phyloP scores from a whole-genome alignment of 2,797 vertebrate species.

The Dallia pectoralis region DNA sequence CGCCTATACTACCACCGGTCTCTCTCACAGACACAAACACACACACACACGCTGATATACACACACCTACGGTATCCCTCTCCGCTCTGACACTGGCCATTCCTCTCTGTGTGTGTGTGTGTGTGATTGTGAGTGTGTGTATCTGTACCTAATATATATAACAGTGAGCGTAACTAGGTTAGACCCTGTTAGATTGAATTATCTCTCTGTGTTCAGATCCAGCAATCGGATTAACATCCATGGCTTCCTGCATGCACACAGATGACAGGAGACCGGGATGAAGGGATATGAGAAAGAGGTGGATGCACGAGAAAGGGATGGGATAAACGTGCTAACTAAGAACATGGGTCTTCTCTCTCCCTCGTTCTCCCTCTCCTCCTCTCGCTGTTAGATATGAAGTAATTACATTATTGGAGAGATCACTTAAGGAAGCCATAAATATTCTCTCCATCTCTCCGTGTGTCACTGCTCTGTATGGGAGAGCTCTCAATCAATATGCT shows the following conservation, averaged over 20 bases:
- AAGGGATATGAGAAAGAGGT: slow-evolving; percentile 39
- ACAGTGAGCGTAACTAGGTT: slow-evolving; percentile 71
- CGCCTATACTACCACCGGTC: background rate
- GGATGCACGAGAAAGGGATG: slow-evolving; percentile 54
- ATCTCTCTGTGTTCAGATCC: slow-evolving; percentile 75
- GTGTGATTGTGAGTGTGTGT: background rate
- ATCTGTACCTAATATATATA: slow-evolving; percentile 55
- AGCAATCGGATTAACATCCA: slow-evolving; percentile 83
- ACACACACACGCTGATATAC: background rate
- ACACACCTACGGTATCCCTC: background rate
- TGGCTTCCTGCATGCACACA: slow-evolving; percentile 84
- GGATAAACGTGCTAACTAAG: background rate
- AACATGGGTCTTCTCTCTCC: slow-evolving; percentile 32
- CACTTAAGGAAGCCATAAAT: slow-evolving; percentile 74
- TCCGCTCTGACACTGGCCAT: slow-evolving; percentile 28
- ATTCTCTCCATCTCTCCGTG: slow-evolving; percentile 63
- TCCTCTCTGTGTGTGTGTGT: slow-evolving; percentile 59
- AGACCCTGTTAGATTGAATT: slow-evolving; percentile 84
- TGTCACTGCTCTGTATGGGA: slow-evolving; percentile 60
- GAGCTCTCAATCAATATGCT: slow-evolving; percentile 60
- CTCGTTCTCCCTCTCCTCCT: background rate
- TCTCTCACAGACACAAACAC: background rate
- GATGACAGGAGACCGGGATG: slow-evolving; percentile 2
- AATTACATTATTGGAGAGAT: slow-evolving; percentile 77
- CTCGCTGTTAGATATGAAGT: slow-evolving; percentile 67